These are phyloP conservation scores for Byasa hedistus DNA, from an alignment of 2,888 invertebrate species.

Conservation along the genomic window DNA sequence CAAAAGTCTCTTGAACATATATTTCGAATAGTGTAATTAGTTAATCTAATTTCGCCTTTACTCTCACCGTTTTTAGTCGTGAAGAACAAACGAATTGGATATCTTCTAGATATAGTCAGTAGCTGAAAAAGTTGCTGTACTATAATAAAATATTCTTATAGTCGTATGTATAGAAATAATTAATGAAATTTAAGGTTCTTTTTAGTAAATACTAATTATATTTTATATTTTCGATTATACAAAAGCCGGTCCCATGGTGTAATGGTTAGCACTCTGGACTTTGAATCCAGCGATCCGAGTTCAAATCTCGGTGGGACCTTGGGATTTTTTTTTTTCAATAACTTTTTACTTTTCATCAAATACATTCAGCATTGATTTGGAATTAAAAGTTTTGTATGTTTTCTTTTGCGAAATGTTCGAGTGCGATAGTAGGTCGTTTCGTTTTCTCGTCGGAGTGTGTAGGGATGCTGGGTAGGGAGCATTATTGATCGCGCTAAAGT, in stretches of 20 bases:
- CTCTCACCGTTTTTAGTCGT: too few relatives aligned
- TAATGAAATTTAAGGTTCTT: not conserved
- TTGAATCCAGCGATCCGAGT: slow-evolving; percentile 80
- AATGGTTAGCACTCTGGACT: slow-evolving; percentile 82
- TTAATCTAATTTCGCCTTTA: too few relatives aligned
- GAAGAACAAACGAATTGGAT: too few relatives aligned
- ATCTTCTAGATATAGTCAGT: too few relatives aligned
- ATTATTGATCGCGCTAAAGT: slow-evolving; percentile 79
- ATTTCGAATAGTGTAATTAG: too few relatives aligned
- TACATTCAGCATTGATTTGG: not conserved
- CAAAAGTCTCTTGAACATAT: too few relatives aligned
- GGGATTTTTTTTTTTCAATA: slow-evolving; percentile 28
- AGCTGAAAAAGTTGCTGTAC: too few relatives aligned
- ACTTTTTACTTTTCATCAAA: slow-evolving; percentile 24
- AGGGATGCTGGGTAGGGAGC: slow-evolving; percentile 80
- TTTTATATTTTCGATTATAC: slow-evolving; percentile 33
- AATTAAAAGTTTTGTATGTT: slow-evolving; percentile 1
- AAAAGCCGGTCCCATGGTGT: slow-evolving; percentile 76
- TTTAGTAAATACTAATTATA: not conserved
- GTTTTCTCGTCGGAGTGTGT: slow-evolving; percentile 59
- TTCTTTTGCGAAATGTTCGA: not conserved
- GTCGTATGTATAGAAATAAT: too few relatives aligned
- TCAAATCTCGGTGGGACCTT: slow-evolving; percentile 79
- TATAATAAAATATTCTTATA: too few relatives aligned
- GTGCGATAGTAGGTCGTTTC: slow-evolving; percentile 27